Base-by-base conservation (phyloP, 2,888 invertebrate genomes). In the Euspilapteryx auroguttella region DNA sequence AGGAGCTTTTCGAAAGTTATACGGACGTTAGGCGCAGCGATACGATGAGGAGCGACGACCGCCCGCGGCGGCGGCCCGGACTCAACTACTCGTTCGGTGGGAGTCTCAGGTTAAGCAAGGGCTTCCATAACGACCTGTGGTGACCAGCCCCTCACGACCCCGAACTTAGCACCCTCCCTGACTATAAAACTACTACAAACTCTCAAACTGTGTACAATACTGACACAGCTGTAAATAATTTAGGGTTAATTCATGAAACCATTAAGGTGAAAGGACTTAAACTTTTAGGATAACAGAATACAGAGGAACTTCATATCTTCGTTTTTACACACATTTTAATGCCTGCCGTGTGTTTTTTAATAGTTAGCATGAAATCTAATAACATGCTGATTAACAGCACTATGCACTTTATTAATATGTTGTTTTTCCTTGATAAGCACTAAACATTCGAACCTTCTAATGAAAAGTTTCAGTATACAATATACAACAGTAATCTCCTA, bases 1-100 rank as follows among this genome's bases (percentile, higher is more conserved):
- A 80, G 47, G 73, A 68, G 32, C 62, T 69, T 34, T 79, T 79
- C 47, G 73, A 80, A 47, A 69, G 66, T 29, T 66, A 81, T 42
- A 57, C 57, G 32, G 66, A 65, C 41, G 57, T 79, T 49, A 68
- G 71, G 56, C 61, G 64, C 33, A 66, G 64, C 52, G 61, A 64
- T 49, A 62, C 65, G 26, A 42, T 66, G 42, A 58, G 64, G 39
- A 62, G 75, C 42, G 71, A 64, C 37, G 62, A 65, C 45, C 59
- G 62, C 41, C 41, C 57, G 36, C 66, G 61, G 44, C 59, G 63
- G 36, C 59, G 65, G 31, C 43, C 64, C 23, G 50, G 43, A 34
- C 56, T 63, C 46, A 61, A 63, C 49, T 61, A 57, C 43, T 54
- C 62, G 31, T 66, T 77, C 51, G 78, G 78, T 42, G 79, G 78